Evolutionary conservation across 2,113 vertebrate species (phyloP).

Genomic region (Numida meleagris): DNA sequence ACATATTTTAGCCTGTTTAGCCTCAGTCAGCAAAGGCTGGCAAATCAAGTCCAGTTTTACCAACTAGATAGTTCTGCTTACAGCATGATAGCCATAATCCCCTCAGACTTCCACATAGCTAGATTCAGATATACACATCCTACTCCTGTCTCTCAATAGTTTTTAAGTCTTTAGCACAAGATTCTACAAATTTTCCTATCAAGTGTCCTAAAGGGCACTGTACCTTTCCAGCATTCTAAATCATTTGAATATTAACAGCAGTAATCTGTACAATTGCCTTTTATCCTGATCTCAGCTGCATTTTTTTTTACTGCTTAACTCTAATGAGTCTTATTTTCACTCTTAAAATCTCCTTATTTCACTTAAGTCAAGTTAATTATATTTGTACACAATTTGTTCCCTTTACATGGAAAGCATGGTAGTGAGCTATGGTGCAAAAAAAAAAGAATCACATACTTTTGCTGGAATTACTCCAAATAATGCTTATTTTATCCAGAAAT

Average conservation of each 20-base stretch:
- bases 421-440: not conserved
- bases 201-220: not conserved
- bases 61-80: not conserved
- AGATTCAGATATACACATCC: not conserved
- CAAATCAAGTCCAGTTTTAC: not conserved
- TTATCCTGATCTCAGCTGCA: not conserved
- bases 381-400: not conserved
- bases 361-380: not conserved
- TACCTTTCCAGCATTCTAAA: not conserved
- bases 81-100: not conserved
- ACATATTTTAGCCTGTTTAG: not conserved
- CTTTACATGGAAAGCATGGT: not conserved
- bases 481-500: not conserved
- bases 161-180: not conserved
- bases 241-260: not conserved
- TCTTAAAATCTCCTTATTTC: not conserved
- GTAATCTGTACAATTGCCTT: not conserved
- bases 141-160: not conserved
- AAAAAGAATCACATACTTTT: not conserved
- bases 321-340: not conserved
- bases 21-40: not conserved
- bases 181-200: not conserved
- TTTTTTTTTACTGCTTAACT: not conserved
- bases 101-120: not conserved
- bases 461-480: not conserved